Evolutionary conservation across 2,888 invertebrate genomes (phyloP), one percentile per base, ranked within the genome.

Genomic region (Tortricodes alternella): DNA sequence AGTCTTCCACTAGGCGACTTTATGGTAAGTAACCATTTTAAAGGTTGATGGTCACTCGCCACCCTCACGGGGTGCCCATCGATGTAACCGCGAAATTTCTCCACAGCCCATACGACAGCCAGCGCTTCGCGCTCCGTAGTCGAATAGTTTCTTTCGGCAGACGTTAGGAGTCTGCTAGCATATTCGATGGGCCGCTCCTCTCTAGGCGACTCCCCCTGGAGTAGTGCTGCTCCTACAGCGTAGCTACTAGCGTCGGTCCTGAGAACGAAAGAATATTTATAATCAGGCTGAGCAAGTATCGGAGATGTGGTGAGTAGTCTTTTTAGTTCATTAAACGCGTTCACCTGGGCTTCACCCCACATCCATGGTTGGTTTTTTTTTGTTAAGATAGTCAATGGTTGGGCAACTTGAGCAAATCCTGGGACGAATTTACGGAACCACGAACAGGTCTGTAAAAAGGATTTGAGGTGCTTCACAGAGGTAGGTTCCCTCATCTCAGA

Each of bases 331-430:
- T 46, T 7, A 24, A 66, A 70, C 5, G 69, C 62, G 2, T 60
- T 13, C 2, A 2, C 8, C 41, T 71, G 68, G 2, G 62, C 64
- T 3, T 21, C 2, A 0, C 16, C 56, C 74, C 74, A 75, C 3
- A 15, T 23, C 72, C 76, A 76, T 0, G 39, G 0, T n/a, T 62
- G 38, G 3, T 52, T 59, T 27, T 80, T 78, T 7, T 60, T 66
- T 9, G 72, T 72, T 0, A 78, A 51, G 1, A 44, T 18, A 0
- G 71, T 74, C 2, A 69, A 53, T 1, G 78, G 76, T 44, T 73
- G 52, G 0, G 73, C 66, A 0, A 75, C 60, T n/a, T 60, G 19
- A 0, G 69, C 2, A 6, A 32, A 32, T 3, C 13, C 13, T 4
- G 32, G 32, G 2, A 32, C 32, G 8, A 46, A 0, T 63, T 71